Conservation (phyloP, 2,888 invertebrate species). For the Cephus pygmeus region DNA sequence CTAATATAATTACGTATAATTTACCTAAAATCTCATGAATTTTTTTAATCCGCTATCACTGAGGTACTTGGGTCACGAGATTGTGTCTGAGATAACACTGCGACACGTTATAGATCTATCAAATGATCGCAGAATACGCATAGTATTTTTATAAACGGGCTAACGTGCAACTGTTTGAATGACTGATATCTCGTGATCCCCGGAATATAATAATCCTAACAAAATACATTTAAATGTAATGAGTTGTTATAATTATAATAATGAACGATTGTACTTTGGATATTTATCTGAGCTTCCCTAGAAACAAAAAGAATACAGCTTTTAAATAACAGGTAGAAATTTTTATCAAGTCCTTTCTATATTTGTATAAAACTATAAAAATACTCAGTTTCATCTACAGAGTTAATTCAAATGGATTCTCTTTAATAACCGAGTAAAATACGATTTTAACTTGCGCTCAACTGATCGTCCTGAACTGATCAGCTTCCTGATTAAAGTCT, state of each 20-base stretch:
- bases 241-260: constrained; percentile 3
- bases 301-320: not conserved
- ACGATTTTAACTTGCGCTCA: not conserved
- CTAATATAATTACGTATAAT: not conserved
- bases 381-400: not conserved
- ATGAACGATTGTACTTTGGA: constrained; percentile 12
- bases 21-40: constrained; percentile 2
- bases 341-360: not conserved
- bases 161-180: not conserved
- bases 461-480: not conserved
- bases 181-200: not conserved
- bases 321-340: not conserved
- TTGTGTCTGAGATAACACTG: not conserved
- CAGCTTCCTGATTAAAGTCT: not conserved
- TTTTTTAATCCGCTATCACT: not conserved
- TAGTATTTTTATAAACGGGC: not conserved
- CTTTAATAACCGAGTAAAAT: not conserved
- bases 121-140: not conserved
- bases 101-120: not conserved
- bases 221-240: not conserved
- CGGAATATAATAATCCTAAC: not conserved
- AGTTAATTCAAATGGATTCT: not conserved
- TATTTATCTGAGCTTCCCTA: constrained; percentile 4
- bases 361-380: constrained; percentile 10
- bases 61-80: not conserved